A percentile compares a stretch with the other conserved stretches of the same genome.
These are phyloP conservation scores for Muricea muricata DNA, from an alignment of 92 coral and sea anemone species.

Conservation along the genomic window DNA sequence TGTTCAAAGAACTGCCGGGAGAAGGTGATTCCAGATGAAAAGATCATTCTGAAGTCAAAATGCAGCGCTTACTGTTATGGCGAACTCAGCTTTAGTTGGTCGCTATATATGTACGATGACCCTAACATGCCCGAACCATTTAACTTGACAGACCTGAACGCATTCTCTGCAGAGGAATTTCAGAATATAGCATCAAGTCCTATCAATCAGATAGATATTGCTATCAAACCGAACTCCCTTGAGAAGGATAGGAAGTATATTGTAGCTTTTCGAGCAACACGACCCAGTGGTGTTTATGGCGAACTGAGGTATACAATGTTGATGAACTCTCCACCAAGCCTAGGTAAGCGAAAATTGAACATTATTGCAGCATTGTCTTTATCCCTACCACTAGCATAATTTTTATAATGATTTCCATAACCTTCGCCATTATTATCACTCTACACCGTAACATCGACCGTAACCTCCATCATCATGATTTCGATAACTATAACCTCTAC, in stretches of 20 bases:
- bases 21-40: constrained; percentile 75
- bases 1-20: constrained; percentile 69
- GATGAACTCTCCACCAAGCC: constrained; percentile 74
- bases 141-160: constrained; percentile 38
- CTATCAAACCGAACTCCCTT: constrained; percentile 39
- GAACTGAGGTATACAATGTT: constrained; percentile 62
- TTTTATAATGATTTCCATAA: no score
- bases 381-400: no score
- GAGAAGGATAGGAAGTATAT: constrained; percentile 39
- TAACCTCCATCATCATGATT: no score
- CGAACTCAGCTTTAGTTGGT: constrained; percentile 66
- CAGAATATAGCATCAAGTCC: constrained; percentile 48
- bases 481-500: no score
- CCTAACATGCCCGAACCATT: constrained; percentile 19
- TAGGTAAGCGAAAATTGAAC: constrained; percentile 53
- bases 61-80: constrained; percentile 71
- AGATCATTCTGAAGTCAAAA: constrained; percentile 53
- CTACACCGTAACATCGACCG: no score
- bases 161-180: constrained; percentile 23
- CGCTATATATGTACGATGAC: constrained; percentile 40
- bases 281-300: constrained; percentile 66
- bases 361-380: no score
- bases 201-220: constrained; percentile 61
- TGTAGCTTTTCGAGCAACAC: constrained; percentile 63
- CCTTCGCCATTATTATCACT: no score